These are phyloP conservation scores for Scaptomyza hsui DNA, from an alignment of 1,140 invertebrate species.

Conservation along the genomic window DNA sequence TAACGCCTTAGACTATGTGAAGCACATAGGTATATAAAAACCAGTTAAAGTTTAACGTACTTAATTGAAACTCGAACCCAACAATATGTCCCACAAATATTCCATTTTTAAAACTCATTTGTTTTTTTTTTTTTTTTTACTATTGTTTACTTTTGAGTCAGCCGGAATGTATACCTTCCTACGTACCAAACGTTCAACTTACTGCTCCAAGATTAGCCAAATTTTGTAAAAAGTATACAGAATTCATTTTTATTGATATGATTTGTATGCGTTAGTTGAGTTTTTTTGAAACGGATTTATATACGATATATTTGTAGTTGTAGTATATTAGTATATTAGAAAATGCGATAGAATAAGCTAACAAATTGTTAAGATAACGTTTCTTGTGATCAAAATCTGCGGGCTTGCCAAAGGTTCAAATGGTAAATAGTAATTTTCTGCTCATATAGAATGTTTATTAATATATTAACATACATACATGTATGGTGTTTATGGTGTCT, in stretches of 20 bases:
- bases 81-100: constrained; percentile 3
- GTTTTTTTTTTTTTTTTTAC: too few species aligned
- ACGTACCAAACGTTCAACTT: constrained; percentile 23
- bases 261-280: constrained; percentile 15
- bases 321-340: constrained; percentile 24
- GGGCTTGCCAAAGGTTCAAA: constrained; percentile 75
- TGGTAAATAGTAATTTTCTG: constrained; percentile 22
- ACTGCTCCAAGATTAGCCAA: constrained; percentile 73
- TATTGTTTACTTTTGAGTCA: constrained; percentile 21
- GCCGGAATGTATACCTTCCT: constrained; percentile 52
- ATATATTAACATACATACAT: not conserved
- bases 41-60: constrained; percentile 7
- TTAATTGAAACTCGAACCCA: constrained; percentile 1
- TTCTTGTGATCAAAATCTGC: constrained; percentile 77
- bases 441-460: constrained; percentile 5
- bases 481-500: constrained; percentile 2
- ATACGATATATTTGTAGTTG: constrained; percentile 24
- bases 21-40: not conserved
- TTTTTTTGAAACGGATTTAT: constrained; percentile 43
- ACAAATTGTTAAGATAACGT: constrained; percentile 41
- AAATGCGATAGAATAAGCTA: constrained; percentile 17
- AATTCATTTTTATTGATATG: constrained; percentile 24
- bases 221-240: constrained; percentile 49
- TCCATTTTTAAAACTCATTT: constrained; percentile 8
- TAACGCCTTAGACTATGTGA: not conserved